These are phyloP conservation scores for Melanogrammus aeglefinus DNA, from an alignment of 2,797 vertebrate species.

Conservation along the genomic window DNA sequence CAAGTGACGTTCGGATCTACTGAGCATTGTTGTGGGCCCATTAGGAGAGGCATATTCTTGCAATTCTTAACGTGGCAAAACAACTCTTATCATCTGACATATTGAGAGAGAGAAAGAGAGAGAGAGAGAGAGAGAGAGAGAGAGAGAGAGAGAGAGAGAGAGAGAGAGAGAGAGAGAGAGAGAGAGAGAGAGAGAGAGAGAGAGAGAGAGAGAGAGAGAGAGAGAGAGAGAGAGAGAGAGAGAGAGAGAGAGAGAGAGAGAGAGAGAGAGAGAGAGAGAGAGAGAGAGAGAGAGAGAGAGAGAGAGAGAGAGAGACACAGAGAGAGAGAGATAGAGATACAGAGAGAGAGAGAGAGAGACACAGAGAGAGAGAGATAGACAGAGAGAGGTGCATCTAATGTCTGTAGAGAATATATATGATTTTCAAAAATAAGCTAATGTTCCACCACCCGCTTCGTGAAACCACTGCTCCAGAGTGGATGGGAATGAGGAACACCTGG, in stretches of 20 bases:
- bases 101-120: neutral
- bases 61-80: no score
- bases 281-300: no score
- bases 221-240: neutral
- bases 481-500: no score
- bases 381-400: no score
- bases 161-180: no score
- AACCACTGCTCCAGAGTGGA: no score
- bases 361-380: neutral
- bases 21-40: neutral
- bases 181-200: neutral
- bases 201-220: neutral
- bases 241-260: neutral
- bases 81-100: neutral
- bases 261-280: no score
- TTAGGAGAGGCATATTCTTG: no score
- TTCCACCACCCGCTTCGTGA: no score
- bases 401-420: no score
- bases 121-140: neutral
- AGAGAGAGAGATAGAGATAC: neutral
- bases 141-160: neutral
- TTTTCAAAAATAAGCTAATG: no score
- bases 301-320: no score
- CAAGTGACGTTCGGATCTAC: neutral
- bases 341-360: neutral